Conservation (phyloP, 2,113 vertebrate genomes). For the Leptodactylus fuscus region DNA sequence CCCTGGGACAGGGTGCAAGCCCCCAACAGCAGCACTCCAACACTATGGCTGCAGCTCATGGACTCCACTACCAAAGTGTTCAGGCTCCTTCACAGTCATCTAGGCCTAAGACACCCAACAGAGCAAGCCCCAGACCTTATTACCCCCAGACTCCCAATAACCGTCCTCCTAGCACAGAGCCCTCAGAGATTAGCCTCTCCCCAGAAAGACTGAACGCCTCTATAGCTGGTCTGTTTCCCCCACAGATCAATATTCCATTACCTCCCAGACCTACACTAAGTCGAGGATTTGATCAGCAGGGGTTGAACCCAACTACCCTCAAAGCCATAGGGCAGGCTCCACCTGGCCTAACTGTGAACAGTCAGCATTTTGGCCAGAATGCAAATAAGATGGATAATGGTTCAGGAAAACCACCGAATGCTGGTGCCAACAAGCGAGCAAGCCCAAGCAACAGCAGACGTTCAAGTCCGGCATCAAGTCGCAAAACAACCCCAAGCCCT, state of each 20-base stretch:
- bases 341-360: conserved; percentile 80
- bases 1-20: conserved; percentile 85
- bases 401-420: conserved; percentile 82
- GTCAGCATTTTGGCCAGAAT: conserved; percentile 73
- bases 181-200: conserved; percentile 96
- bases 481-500: conserved; percentile 93
- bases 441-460: conserved; percentile 94
- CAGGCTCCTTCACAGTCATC: conserved; percentile 91
- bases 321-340: conserved; percentile 98
- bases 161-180: conserved; percentile 96
- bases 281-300: conserved; percentile 97
- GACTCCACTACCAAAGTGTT: conserved; percentile 89
- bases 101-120: conserved; percentile 95
- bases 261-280: conserved; percentile 91
- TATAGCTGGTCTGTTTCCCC: conserved; percentile 96
- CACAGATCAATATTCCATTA: conserved; percentile 98
- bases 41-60: conserved; percentile 80
- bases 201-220: conserved; percentile 97
- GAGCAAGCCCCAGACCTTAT: conserved; percentile 95
- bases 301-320: conserved; percentile 96
- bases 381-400: conserved; percentile 78
- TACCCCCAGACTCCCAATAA: conserved; percentile 96
- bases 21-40: conserved; percentile 85
- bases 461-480: conserved; percentile 91
- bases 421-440: conserved; percentile 86